phyloP scores from a whole-genome alignment of 2,888 invertebrate species.

The Mythimna lalbum region DNA sequence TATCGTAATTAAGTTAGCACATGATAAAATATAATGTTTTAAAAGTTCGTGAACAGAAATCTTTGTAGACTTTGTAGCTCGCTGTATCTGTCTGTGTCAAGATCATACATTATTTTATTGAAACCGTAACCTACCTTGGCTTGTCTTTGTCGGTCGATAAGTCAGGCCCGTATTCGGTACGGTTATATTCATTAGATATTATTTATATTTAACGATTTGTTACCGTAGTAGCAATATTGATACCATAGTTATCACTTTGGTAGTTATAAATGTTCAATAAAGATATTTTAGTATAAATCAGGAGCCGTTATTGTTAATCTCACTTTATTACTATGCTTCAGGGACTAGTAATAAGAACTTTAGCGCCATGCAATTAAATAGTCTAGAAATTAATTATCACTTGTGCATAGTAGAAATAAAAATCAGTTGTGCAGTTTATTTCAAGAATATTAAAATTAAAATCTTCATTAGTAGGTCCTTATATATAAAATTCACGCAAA shows the following conservation, averaged over 20 bases:
- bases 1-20: conserved; percentile 60
- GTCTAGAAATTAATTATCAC: background rate
- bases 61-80: conserved; percentile 23
- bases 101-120: conserved; percentile 54
- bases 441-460: too few species aligned
- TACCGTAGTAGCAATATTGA: conserved; percentile 24
- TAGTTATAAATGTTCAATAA: conserved; percentile 30
- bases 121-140: conserved; percentile 49
- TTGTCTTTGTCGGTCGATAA: conserved; percentile 47
- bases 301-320: conserved; percentile 18
- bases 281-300: conserved; percentile 21
- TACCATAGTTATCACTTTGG: conserved; percentile 21
- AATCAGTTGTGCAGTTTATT: too few species aligned
- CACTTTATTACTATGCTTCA: conserved; percentile 19
- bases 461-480: too few species aligned
- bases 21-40: conserved; percentile 53
- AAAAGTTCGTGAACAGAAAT: conserved; percentile 38
- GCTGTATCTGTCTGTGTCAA: conserved; percentile 35
- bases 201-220: conserved; percentile 26
- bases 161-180: conserved; percentile 44
- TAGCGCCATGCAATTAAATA: background rate
- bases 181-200: conserved; percentile 26
- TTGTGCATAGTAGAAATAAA: background rate
- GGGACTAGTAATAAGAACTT: conserved; percentile 21
- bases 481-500: too few species aligned